Conservation (phyloP, 2,797 vertebrate genomes). For the Cottoperca gobio region DNA sequence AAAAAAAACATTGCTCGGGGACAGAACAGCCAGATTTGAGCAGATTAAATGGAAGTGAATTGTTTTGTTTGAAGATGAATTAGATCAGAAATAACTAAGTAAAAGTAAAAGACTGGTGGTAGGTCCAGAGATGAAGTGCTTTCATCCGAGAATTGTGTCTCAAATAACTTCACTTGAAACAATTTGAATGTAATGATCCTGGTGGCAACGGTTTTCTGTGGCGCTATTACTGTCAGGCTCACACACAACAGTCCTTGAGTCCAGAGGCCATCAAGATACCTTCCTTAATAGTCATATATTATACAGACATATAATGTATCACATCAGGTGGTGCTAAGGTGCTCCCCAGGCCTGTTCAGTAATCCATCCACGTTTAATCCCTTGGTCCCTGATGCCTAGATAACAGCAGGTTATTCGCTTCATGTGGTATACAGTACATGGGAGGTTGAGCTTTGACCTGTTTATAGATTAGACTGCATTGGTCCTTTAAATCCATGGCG, state of each 20-base stretch:
- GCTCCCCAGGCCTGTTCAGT: not conserved
- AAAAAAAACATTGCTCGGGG: not conserved
- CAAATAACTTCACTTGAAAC: slow-evolving; percentile 3
- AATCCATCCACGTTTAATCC: slow-evolving; percentile 14
- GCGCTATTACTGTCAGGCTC: not conserved
- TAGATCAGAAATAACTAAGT: slow-evolving; percentile 6
- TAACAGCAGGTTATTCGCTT: not conserved
- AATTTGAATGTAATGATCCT: slow-evolving; percentile 2
- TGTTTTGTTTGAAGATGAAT: slow-evolving; percentile 20
- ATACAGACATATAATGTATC: not conserved
- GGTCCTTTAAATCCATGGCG: not conserved
- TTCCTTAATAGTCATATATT: not conserved
- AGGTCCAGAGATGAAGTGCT: not conserved
- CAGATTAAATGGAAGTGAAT: not conserved
- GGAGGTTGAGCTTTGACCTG: not conserved
- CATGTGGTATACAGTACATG: not conserved
- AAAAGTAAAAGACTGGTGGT: not conserved
- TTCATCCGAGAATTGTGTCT: not conserved
- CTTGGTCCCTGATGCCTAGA: not conserved
- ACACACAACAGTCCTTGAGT: no score
- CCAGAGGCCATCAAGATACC: no score
- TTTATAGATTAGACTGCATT: not conserved
- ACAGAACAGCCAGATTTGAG: not conserved
- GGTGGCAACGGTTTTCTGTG: not conserved
- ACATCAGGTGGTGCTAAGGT: not conserved